Evolutionary conservation across 2,797 vertebrate genomes (phyloP).

Genomic region (Sebastes kiyomatsui): DNA sequence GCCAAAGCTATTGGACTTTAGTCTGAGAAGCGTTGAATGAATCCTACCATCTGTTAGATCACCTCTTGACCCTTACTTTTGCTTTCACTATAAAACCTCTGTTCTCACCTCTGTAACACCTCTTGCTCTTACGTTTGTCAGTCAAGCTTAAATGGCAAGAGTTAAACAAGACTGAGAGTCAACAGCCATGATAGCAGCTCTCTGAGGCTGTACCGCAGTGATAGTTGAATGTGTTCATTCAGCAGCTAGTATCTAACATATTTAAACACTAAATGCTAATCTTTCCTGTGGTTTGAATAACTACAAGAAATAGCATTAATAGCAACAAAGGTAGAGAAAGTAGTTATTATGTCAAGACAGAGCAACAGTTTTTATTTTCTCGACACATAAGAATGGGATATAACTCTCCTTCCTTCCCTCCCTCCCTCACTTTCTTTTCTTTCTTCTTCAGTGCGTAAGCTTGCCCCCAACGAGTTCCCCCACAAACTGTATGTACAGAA

Average conservation of each 20-base stretch:
- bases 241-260: not conserved
- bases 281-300: not conserved
- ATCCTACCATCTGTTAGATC: not conserved
- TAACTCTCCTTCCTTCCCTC: not conserved
- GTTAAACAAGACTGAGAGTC: not conserved
- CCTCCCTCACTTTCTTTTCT: not conserved
- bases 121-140: not conserved
- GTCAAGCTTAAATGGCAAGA: not conserved
- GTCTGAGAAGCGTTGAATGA: not conserved
- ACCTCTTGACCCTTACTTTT: not conserved
- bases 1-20: not conserved
- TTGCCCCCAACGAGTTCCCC: slow-evolving; percentile 97
- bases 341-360: not conserved
- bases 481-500: slow-evolving; percentile 98
- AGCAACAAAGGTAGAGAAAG: not conserved
- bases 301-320: not conserved
- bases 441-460: slow-evolving; percentile 88
- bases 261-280: not conserved
- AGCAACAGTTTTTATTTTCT: not conserved
- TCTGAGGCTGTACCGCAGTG: not conserved
- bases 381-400: not conserved
- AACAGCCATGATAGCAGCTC: not conserved
- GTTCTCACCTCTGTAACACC: not conserved
- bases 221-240: not conserved
- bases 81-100: not conserved